phyloP scores from a whole-genome alignment of 2,113 vertebrate species.

The Siniperca knerii region DNA sequence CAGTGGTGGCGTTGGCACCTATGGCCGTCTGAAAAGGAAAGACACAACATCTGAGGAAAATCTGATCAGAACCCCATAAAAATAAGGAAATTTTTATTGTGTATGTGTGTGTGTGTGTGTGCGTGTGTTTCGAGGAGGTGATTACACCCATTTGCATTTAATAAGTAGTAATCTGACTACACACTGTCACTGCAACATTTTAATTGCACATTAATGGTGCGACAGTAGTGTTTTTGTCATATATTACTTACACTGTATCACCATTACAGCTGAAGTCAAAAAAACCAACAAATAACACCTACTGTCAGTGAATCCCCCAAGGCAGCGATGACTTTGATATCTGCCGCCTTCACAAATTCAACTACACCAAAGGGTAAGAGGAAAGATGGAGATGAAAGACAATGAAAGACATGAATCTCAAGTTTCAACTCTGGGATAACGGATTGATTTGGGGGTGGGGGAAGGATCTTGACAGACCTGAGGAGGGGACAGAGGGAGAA shows the following conservation, averaged over 20 bases:
- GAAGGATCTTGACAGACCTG: slow-evolving; percentile 74
- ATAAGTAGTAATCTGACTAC: neutral
- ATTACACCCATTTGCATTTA: neutral
- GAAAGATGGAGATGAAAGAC: neutral
- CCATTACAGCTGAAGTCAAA: neutral
- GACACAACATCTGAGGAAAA: neutral
- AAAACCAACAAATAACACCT: slow-evolving; percentile 62
- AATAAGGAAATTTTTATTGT: neutral
- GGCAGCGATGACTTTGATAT: slow-evolving; percentile 92
- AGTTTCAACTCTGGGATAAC: neutral
- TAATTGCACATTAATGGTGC: neutral
- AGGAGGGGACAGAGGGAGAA: slow-evolving; percentile 80
- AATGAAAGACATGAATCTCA: neutral
- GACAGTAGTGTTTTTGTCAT: neutral
- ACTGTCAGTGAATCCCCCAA: slow-evolving; percentile 95
- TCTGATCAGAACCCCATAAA: no score
- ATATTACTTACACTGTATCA: neutral
- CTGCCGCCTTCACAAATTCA: slow-evolving; percentile 90
- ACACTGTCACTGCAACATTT: neutral
- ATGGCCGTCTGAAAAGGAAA: slow-evolving; percentile 80
- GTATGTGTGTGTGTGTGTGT: neutral
- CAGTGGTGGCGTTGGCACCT: slow-evolving; percentile 84
- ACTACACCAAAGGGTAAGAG: slow-evolving; percentile 72
- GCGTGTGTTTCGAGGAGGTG: neutral
- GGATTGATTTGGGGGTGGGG: neutral